Percentiles rank a stretch among this genome's conserved stretches.
Conservation (phyloP, 2,113 vertebrate genomes). For the Gyps fulvus region DNA sequence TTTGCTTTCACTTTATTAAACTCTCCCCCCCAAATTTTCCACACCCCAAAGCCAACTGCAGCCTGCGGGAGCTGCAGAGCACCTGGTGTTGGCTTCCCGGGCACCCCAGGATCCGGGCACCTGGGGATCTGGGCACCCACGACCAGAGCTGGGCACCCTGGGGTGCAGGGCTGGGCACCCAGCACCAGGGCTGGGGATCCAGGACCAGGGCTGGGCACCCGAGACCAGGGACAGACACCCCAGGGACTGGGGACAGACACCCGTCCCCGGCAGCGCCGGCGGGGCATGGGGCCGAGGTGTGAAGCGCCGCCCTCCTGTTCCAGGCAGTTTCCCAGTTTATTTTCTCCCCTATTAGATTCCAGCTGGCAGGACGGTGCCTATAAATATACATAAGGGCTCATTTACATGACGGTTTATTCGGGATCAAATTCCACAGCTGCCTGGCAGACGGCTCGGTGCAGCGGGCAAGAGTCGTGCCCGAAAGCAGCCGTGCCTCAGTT, state of each 20-base stretch:
- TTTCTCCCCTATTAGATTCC: constrained; percentile 49
- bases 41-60: not conserved
- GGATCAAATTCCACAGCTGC: constrained; percentile 56
- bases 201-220: too few relatives aligned
- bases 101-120: not conserved
- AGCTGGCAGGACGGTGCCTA: constrained; percentile 50
- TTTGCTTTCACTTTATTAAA: too few relatives aligned
- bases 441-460: not conserved
- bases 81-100: accelerated
- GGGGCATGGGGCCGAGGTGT: not conserved
- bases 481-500: constrained; percentile 42
- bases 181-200: not conserved
- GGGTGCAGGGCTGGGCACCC: not conserved
- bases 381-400: constrained; percentile 54
- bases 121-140: not conserved
- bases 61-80: not conserved
- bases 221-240: not conserved
- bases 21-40: not conserved
- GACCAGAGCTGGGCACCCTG: not conserved
- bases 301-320: not conserved
- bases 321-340: constrained; percentile 49
- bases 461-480: not conserved
- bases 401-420: constrained; percentile 43
- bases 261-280: accelerated
- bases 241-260: not conserved